Conservation (phyloP, 2,797 vertebrate species). For the Cryptoprocta ferox region DNA sequence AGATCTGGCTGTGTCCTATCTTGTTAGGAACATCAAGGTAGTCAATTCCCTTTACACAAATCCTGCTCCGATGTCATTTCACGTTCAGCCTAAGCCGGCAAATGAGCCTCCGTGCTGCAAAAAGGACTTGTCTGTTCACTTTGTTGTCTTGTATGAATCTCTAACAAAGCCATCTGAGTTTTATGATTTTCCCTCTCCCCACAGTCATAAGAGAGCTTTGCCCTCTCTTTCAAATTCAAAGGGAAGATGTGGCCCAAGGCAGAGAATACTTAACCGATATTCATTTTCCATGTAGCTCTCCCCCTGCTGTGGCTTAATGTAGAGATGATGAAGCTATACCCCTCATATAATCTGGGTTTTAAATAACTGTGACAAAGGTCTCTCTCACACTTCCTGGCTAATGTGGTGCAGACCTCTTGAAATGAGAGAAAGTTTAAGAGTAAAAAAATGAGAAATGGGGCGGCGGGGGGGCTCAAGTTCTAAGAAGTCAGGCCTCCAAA, state of each 20-base stretch:
- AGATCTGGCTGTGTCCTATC: not conserved
- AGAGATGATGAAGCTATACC: not conserved
- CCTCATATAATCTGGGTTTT: not conserved
- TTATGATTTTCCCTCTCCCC: not conserved
- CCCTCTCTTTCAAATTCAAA: constrained; percentile 37
- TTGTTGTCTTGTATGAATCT: not conserved
- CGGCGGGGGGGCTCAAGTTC: not conserved
- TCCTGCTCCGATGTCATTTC: not conserved
- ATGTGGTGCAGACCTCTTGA: not conserved
- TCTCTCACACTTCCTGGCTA: not conserved
- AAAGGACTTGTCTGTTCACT: not conserved
- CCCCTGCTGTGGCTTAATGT: not conserved
- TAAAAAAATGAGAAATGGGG: not conserved
- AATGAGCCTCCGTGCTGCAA: not conserved
- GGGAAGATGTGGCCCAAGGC: constrained; percentile 29
- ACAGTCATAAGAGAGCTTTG: not conserved
- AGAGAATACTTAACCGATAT: not conserved
- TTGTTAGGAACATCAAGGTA: not conserved
- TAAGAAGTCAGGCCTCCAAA: not conserved
- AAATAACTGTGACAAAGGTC: not conserved
- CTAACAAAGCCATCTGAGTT: not conserved
- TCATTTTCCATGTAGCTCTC: constrained; percentile 2
- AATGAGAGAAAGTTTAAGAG: not conserved
- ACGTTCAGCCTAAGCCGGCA: not conserved
- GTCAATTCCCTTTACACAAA: constrained; percentile 13